A percentile compares a stretch with the other conserved stretches of the same genome.
Evolutionary conservation across 2,797 vertebrate genomes (phyloP).

Genomic region (Petrocephalus sullivani): DNA sequence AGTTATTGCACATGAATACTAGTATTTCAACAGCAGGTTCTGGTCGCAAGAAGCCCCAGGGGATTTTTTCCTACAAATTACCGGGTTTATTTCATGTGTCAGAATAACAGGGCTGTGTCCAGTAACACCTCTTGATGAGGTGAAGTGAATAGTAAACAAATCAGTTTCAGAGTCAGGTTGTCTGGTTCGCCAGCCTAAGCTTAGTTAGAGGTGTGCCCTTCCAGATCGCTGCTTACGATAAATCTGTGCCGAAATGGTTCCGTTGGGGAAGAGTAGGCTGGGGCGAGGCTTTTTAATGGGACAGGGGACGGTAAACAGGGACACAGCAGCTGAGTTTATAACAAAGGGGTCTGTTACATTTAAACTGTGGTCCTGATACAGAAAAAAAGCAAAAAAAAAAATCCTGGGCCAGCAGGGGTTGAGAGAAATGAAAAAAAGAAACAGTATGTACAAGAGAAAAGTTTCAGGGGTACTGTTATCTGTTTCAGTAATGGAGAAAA

Average conservation of each 20-base stretch:
- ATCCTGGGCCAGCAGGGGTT: neutral
- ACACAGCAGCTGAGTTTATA: neutral
- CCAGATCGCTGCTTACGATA: neutral
- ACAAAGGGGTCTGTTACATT: neutral
- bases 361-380: neutral
- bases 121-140: neutral
- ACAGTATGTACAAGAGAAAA: neutral
- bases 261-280: neutral
- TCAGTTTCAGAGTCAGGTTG: neutral
- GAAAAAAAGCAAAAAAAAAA: neutral
- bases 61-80: neutral
- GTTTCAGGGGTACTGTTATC: neutral
- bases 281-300: neutral
- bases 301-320: neutral
- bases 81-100: neutral
- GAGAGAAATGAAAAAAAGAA: neutral
- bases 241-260: neutral
- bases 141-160: neutral
- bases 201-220: neutral
- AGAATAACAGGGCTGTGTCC: neutral
- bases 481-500: neutral
- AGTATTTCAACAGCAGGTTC: neutral
- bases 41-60: neutral
- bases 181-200: neutral
- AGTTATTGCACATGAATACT: neutral